Evolutionary conservation across 1,140 invertebrate species (phyloP), one percentile per base, ranked within the genome.

Genomic region (Ceratosolen solmsi): DNA sequence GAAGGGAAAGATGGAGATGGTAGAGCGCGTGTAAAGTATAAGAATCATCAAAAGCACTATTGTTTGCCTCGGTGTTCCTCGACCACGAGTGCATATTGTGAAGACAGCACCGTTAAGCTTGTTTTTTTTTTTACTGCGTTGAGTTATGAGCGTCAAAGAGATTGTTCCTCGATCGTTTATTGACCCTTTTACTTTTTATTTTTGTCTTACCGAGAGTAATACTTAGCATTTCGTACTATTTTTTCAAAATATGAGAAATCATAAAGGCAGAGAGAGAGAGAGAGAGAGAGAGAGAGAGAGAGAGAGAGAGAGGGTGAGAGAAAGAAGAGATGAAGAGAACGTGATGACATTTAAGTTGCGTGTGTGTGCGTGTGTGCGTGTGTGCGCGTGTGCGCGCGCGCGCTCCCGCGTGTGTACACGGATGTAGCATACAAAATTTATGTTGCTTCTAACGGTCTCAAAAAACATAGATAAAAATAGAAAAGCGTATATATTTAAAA

Each of bases 1-100:
- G 85, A 5, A 20, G 65, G 22, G 27, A n/a, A 30, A 17, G 27
- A 79, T 73, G 30, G 82, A 81, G 85, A 25, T 1, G 65, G 36
- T n/a, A 22, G 22, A 38, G 17, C 11, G 58, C 70, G 11, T 38
- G 0, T 54, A 30, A 8, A 15, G 41, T 25, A 17, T 54, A 78
- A 38, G 77, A 83, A 54, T 80, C 84, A 85, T 87, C 85, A 87
- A 86, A 86, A 83, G 75, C 65, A 51, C 36, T 84, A 86, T 87
- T 87, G 84, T 87, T 84, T 79, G 82, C 71, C 36, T 30, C 17
- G 11, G 27, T 27, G 36, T 63, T 76, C 25, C 74, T 17, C 33
- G 38, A 15, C 25, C 27, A 9, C 60, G 27, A 46, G n/a, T 38
- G 36, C n/a, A 30, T 4, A 30, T 33, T 1, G 22, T 9, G 22